Percentiles rank a stretch among this genome's conserved stretches.
Evolutionary conservation across 2,113 vertebrate genomes (phyloP).

Genomic region (Elephantulus edwardii): DNA sequence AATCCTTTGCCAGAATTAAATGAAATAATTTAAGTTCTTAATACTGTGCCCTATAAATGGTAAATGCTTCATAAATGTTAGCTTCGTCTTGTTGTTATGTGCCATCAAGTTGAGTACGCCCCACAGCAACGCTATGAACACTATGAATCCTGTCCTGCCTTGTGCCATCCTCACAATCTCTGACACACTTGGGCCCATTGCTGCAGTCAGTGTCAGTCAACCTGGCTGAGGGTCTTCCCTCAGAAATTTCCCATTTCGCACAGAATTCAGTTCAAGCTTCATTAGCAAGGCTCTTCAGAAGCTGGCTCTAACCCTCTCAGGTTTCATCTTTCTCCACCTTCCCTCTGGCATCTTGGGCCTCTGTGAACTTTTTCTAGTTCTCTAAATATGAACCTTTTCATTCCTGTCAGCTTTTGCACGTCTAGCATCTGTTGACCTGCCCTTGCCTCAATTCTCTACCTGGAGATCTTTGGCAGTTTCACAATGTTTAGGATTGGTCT

Average conservation of each 20-base stretch:
- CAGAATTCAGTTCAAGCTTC: not conserved
- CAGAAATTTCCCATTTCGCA: not conserved
- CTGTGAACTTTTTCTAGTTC: not conserved
- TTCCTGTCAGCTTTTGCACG: not conserved
- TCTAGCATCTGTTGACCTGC: not conserved
- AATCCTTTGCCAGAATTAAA: not conserved
- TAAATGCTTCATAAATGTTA: not conserved
- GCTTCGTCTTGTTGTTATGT: not conserved
- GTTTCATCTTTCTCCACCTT: not conserved
- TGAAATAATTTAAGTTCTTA: not conserved
- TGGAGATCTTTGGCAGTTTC: not conserved
- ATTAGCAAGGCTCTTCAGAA: not conserved
- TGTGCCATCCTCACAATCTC: too few relatives aligned
- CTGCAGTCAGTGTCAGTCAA: too few relatives aligned
- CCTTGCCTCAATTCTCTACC: not conserved
- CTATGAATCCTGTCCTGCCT: too few relatives aligned
- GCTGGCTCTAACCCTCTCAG: not conserved
- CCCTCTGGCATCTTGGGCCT: not conserved
- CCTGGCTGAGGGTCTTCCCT: too few relatives aligned
- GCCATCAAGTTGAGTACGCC: too few relatives aligned
- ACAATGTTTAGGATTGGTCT: not conserved
- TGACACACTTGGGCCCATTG: too few relatives aligned
- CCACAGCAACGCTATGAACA: too few relatives aligned
- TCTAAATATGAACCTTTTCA: not conserved
- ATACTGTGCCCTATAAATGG: not conserved